A percentile compares a stretch with the other conserved stretches of the same genome.
These are phyloP conservation scores for Lepus townsendii DNA, from an alignment of 2,797 vertebrate genomes.

Conservation along the genomic window DNA sequence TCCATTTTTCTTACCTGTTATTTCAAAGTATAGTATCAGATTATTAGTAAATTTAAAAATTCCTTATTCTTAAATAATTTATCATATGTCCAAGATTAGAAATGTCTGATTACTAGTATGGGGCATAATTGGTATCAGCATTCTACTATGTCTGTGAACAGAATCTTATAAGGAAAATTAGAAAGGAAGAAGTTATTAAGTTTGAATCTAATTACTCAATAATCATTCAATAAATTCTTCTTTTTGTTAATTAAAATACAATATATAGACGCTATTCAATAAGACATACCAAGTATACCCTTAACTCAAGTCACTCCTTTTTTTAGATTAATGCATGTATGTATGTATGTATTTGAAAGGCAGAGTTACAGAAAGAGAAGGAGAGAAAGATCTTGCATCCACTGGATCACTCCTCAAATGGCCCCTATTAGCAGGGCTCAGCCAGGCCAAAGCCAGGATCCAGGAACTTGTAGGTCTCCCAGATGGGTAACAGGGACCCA, in stretches of 20 bases:
- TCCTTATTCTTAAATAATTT: constrained; percentile 18
- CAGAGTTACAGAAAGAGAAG: too few species aligned
- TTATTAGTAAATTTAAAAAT: neutral
- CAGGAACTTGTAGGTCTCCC: too few species aligned
- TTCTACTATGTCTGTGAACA: constrained; percentile 10
- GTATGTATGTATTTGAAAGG: too few species aligned
- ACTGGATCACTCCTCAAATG: too few species aligned
- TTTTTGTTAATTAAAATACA: neutral
- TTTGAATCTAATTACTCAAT: neutral
- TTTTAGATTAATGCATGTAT: too few species aligned
- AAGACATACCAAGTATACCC: neutral
- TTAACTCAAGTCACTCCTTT: neutral
- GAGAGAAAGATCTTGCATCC: too few species aligned
- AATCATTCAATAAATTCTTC: neutral
- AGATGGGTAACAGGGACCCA: too few species aligned
- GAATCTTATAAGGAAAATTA: neutral
- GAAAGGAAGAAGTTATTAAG: constrained; percentile 4
- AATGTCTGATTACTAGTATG: neutral
- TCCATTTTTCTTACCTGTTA: neutral
- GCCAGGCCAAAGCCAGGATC: too few species aligned
- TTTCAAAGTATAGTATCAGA: neutral
- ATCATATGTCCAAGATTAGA: constrained; percentile 2
- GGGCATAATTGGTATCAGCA: neutral
- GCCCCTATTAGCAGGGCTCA: too few species aligned
- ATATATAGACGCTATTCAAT: neutral